Conservation (phyloP, 2,113 vertebrate genomes). For the Galbula dea region DNA sequence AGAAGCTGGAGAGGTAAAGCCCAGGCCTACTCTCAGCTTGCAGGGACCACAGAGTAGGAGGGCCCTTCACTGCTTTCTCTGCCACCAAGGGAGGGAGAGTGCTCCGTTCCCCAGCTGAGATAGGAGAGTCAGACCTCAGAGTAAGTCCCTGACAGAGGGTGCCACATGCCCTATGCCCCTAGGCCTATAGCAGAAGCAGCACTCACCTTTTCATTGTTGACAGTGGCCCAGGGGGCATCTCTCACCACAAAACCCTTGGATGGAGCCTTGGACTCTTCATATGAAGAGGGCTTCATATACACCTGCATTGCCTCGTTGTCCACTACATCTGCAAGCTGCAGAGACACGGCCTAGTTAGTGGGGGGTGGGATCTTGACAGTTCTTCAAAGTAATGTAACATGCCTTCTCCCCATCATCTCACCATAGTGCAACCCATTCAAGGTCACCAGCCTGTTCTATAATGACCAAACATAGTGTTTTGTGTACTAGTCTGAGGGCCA, state of each 20-base stretch:
- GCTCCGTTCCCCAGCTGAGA: neutral
- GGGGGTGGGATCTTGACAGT: neutral
- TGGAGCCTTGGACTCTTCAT: slow-evolving; percentile 81
- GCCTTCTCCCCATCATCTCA: neutral
- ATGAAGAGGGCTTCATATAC: slow-evolving; percentile 86
- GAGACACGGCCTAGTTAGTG: neutral
- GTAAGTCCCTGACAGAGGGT: neutral
- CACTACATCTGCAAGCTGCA: slow-evolving; percentile 88
- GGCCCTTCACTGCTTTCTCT: neutral
- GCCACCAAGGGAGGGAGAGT: neutral
- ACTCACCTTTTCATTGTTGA: slow-evolving; percentile 85
- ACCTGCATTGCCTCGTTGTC: slow-evolving; percentile 92
- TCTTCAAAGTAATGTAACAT: neutral
- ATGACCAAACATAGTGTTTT: neutral
- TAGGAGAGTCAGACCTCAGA: neutral
- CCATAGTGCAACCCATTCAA: neutral
- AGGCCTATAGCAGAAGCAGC: neutral
- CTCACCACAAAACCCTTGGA: slow-evolving; percentile 98
- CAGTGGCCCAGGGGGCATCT: slow-evolving; percentile 93
- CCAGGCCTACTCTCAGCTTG: neutral
- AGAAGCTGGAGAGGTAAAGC: neutral
- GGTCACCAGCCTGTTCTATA: neutral
- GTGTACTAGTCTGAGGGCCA: neutral
- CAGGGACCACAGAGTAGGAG: neutral
- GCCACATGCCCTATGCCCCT: neutral